Evolutionary conservation across 2,113 vertebrate genomes (phyloP).

Genomic region (Stigmatopora nigra): DNA sequence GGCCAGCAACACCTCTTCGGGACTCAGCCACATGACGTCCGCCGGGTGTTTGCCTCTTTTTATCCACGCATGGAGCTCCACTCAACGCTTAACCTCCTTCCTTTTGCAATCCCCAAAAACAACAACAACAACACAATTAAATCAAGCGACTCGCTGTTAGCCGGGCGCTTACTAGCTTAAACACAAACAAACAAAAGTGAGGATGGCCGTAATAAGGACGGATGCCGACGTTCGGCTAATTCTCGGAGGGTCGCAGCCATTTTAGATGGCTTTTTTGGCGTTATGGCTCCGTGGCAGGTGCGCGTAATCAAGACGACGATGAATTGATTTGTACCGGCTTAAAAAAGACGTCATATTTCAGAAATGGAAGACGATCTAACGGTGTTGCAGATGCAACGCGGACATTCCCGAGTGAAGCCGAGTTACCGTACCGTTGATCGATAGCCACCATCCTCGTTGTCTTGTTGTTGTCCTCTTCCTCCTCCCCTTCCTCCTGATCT

Average conservation of each 20-base stretch:
- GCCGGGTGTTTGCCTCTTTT: slow-evolving; percentile 11
- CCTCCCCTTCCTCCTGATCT: not conserved
- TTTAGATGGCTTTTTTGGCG: not conserved
- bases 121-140: not conserved
- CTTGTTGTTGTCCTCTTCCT: not conserved
- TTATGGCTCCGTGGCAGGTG: not conserved
- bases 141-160: not conserved
- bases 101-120: no score
- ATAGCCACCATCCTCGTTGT: not conserved
- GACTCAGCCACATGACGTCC: slow-evolving; percentile 85
- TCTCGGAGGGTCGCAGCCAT: slow-evolving; percentile 3
- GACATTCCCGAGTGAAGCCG: not conserved
- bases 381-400: not conserved
- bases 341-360: no score
- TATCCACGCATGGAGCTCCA: slow-evolving; percentile 48
- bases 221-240: not conserved
- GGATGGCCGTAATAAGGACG: not conserved
- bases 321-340: not conserved
- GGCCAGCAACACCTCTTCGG: slow-evolving; percentile 93
- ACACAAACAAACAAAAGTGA: not conserved
- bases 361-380: no score
- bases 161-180: not conserved
- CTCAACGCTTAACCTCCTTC: not conserved
- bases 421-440: not conserved
- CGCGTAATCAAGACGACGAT: not conserved